Conservation (phyloP, 2,797 vertebrate species). For the Acanthurus tractus region DNA sequence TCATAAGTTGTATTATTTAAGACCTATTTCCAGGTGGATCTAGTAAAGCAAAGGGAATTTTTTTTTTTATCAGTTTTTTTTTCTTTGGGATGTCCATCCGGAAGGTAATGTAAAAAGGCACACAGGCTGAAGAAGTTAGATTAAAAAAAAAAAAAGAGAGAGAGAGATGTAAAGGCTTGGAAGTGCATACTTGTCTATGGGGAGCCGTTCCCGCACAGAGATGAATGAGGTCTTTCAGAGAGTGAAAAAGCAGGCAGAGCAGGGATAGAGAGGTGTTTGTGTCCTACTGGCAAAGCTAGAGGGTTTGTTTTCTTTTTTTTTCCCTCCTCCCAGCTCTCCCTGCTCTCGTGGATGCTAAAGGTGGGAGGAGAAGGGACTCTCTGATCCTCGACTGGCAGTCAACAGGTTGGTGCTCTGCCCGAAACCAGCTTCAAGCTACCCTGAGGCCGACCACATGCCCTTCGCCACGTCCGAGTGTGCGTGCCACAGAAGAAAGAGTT, state of each 20-base stretch:
- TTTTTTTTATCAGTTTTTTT: constrained; percentile 51
- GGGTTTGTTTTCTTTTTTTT: constrained; percentile 61
- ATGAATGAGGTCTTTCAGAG: constrained; percentile 84
- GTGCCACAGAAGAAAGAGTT: constrained; percentile 86
- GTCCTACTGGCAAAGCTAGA: constrained; percentile 81
- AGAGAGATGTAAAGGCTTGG: constrained; percentile 71
- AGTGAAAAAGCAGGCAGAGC: constrained; percentile 66
- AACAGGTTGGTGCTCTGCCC: constrained; percentile 74
- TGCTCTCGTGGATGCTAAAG: constrained; percentile 77
- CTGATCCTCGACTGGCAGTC: constrained; percentile 84
- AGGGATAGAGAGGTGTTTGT: constrained; percentile 67
- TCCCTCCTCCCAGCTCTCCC: constrained; percentile 77
- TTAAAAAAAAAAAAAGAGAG: constrained; percentile 36
- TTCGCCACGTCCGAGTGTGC: constrained; percentile 82
- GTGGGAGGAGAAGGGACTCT: constrained; percentile 70
- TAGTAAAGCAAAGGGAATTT: constrained; percentile 71
- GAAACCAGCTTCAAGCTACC: constrained; percentile 85
- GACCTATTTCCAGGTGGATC: constrained; percentile 75
- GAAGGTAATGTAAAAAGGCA: constrained; percentile 64
- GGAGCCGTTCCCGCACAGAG: constrained; percentile 76
- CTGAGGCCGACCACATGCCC: constrained; percentile 88
- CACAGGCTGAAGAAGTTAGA: constrained; percentile 58
- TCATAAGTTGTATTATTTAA: constrained; percentile 62
- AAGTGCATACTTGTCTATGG: constrained; percentile 85
- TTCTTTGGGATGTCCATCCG: constrained; percentile 83